phyloP scores from a whole-genome alignment of 2,113 vertebrate species.

The Megaceryle maxima region DNA sequence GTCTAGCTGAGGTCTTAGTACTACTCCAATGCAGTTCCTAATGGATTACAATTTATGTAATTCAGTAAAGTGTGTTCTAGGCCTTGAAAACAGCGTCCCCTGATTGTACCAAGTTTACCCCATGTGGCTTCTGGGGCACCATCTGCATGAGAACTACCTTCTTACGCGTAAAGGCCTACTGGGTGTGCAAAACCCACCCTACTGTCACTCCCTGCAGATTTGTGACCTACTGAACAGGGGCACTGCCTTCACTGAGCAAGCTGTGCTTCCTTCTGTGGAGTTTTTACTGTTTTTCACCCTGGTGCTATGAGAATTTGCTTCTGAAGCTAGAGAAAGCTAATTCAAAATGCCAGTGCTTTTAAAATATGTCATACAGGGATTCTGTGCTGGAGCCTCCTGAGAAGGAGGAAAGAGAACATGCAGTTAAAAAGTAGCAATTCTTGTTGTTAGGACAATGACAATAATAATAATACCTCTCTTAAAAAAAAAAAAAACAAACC shows the following conservation, averaged over 20 bases:
- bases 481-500: not conserved
- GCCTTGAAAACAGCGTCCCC: conserved; percentile 43
- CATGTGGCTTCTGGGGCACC: not conserved
- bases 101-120: not conserved
- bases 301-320: not conserved
- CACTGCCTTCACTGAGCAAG: not conserved
- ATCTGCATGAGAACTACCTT: not conserved
- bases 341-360: conserved; percentile 40
- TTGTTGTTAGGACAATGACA: not conserved
- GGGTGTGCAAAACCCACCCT: not conserved
- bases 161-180: not conserved
- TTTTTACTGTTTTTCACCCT: not conserved
- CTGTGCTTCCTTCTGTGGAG: not conserved
- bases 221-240: not conserved
- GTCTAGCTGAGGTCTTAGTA: not conserved
- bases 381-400: not conserved
- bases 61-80: conserved; percentile 53
- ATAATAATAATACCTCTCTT: not conserved
- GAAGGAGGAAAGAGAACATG: not conserved
- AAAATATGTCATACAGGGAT: not conserved
- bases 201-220: not conserved
- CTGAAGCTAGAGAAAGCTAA: not conserved
- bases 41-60: conserved; percentile 11
- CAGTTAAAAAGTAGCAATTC: conserved; percentile 46
- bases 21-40: not conserved